phyloP scores from a whole-genome alignment of 2,888 invertebrate genomes.

The Drosophila koepferae region DNA sequence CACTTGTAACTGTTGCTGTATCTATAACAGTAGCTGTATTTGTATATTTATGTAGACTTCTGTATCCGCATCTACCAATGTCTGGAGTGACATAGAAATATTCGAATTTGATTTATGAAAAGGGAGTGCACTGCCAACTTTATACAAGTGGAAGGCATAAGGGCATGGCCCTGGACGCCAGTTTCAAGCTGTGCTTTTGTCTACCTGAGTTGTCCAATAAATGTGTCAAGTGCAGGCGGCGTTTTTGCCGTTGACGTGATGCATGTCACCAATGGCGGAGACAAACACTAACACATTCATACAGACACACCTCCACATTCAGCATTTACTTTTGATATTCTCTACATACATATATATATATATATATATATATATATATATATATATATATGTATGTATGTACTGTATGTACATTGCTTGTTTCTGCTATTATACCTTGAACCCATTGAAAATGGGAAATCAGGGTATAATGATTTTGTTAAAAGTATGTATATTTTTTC shows the following conservation, averaged over 20 bases:
- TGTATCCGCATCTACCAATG: neutral
- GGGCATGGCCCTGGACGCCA: slow-evolving; percentile 58
- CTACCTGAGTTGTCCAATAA: slow-evolving; percentile 74
- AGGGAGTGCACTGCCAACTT: slow-evolving; percentile 41
- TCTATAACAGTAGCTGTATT: neutral
- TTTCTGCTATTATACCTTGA: too few species aligned
- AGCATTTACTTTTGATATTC: slow-evolving; percentile 34
- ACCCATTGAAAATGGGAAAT: too few species aligned
- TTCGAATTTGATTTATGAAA: slow-evolving; percentile 41
- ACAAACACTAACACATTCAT: slow-evolving; percentile 12
- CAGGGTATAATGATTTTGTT: too few species aligned
- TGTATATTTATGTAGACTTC: neutral
- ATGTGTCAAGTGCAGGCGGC: slow-evolving; percentile 77
- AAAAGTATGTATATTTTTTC: too few species aligned
- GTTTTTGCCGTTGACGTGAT: slow-evolving; percentile 76
- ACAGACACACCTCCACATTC: slow-evolving; percentile 1
- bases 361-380: too few species aligned
- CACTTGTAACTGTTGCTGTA: neutral
- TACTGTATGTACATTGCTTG: too few species aligned
- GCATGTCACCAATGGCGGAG: slow-evolving; percentile 46
- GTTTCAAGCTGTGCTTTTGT: slow-evolving; percentile 73
- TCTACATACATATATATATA: neutral
- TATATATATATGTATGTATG: too few species aligned
- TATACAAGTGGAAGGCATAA: slow-evolving; percentile 30
- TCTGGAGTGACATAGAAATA: slow-evolving; percentile 4